Evolutionary conservation across 1,140 invertebrate species (phyloP).

Genomic region (Riptortus pedestris): DNA sequence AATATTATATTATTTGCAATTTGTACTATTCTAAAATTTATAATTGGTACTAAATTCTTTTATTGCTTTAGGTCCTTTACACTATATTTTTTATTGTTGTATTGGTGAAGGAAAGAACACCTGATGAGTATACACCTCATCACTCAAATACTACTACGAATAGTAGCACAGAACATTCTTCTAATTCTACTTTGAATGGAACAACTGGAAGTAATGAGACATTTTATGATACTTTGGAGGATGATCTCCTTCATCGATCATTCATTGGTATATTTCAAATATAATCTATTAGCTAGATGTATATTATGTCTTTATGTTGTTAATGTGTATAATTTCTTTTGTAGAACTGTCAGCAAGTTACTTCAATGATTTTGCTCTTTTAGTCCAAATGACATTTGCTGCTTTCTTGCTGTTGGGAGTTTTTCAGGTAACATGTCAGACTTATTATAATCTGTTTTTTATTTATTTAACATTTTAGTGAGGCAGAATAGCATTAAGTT

Average conservation of each 20-base stretch:
- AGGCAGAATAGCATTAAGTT: too few relatives aligned
- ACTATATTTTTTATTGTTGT: not conserved
- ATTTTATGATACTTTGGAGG: not conserved
- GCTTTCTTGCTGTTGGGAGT: not conserved
- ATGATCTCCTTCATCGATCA: not conserved
- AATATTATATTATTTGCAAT: too few relatives aligned
- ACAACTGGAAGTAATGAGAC: not conserved
- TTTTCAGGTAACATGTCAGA: not conserved
- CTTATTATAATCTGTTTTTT: not conserved
- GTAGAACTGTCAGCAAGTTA: not conserved
- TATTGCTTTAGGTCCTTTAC: not conserved
- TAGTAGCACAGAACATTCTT: not conserved
- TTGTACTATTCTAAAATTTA: not conserved
- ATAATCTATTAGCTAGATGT: not conserved
- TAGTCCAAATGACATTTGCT: not conserved
- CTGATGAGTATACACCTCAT: not conserved
- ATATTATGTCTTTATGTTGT: not conserved
- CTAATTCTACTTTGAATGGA: not conserved
- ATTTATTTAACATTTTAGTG: not conserved
- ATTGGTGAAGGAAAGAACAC: not conserved
- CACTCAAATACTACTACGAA: not conserved
- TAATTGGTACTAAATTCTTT: not conserved
- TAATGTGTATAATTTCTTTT: too few relatives aligned
- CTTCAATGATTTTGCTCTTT: slow-evolving; percentile 2
- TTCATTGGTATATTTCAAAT: not conserved